A percentile compares a stretch with the other conserved stretches of the same genome.
Conservation (phyloP, 2,113 vertebrate species). For the Pterocles burchelli region DNA sequence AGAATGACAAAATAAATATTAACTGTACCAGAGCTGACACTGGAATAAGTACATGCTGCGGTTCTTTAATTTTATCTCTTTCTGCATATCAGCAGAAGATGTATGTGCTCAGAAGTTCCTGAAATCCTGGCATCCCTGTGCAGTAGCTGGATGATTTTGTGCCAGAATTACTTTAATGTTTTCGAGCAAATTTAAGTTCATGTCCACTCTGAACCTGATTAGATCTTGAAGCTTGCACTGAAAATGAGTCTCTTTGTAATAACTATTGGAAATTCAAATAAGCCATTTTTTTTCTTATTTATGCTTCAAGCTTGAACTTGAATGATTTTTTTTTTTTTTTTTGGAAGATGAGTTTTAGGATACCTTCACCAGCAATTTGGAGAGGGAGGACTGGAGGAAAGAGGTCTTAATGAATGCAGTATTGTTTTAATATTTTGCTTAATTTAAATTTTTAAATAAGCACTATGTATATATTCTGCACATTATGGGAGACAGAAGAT, state of each 20-base stretch:
- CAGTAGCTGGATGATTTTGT: not conserved
- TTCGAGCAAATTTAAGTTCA: not conserved
- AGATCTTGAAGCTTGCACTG: not conserved
- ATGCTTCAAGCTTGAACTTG: not conserved
- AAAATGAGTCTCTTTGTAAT: not conserved
- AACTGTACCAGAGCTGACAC: not conserved
- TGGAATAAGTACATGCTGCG: not conserved
- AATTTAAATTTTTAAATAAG: not conserved
- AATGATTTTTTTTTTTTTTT: not conserved
- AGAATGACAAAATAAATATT: not conserved
- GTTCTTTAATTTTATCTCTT: not conserved
- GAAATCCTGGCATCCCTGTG: not conserved
- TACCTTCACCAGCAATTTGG: not conserved
- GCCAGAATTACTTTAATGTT: not conserved
- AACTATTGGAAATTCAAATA: not conserved
- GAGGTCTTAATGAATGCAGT: not conserved
- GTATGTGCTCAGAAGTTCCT: not conserved
- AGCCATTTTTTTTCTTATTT: not conserved
- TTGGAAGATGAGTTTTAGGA: not conserved
- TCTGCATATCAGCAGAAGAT: not conserved
- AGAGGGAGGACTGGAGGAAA: not conserved
- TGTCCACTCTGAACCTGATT: not conserved
- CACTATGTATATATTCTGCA: not conserved
- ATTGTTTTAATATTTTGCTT: not conserved
- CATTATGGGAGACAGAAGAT: not conserved